Evolutionary conservation across 2,797 vertebrate species (phyloP), one percentile per base, ranked within the genome.

Genomic region (Chelonia mydas): DNA sequence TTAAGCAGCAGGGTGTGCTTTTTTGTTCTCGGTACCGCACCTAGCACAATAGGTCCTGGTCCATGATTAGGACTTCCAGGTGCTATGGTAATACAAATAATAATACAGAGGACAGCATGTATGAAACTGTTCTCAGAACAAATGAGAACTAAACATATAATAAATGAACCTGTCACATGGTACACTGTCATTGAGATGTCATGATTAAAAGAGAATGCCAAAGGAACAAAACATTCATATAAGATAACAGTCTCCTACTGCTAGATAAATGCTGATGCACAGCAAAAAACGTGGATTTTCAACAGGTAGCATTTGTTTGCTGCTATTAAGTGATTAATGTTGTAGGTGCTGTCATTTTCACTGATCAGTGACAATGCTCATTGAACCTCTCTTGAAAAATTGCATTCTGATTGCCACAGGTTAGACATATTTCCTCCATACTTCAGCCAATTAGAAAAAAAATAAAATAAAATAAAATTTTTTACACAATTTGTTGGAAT

Each of bases 371-470:
- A 25, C 55, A 50, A 21, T 51, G 72, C 47, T 50, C 41, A 11
- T 59, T 11, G 79, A 84, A 77, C 47, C 91, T 78, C 33, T 92
- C 68, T 84, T 92, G 84, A 84, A 80, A 94, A 94, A 82, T 28
- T 47, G 68, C 79, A 79, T 95, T 92, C 78, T 45, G 86, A 89
- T 85, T 68, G 72, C 79, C 85, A 80, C 83, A 82, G 84, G 76
- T 31, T 49, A 50, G 83, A 37, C 72, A 88, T 37, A 77, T 94
- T 87, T 87, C 86, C 84, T 89, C 59, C 81, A 65, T 65, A 7
- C 86, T 96, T 84, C 83, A 51, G 81, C 88, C 74, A 65, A 41
- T 87, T 92, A 87, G 84, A 93, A 92, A 95, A 87, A 54, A 77
- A 0, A 0, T n/a, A 76, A 95, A 92, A n/a, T n/a, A n/a, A n/a